These are phyloP conservation scores for Tragelaphus strepsiceros DNA, from an alignment of 2,113 vertebrate genomes.

Conservation along the genomic window DNA sequence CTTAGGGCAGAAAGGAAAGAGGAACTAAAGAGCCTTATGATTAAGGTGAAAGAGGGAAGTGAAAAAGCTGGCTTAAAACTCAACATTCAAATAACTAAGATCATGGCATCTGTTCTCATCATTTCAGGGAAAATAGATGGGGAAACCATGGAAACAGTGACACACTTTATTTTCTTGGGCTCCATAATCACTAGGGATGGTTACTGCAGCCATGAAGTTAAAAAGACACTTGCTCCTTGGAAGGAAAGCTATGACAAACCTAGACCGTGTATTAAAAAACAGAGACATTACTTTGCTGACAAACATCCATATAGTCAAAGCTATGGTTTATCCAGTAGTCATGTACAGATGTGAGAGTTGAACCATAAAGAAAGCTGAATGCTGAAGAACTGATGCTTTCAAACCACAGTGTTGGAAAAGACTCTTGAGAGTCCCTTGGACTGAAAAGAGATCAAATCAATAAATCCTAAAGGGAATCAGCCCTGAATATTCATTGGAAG, in stretches of 20 bases:
- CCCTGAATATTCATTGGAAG: background rate
- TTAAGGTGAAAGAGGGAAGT: background rate
- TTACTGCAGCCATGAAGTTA: background rate
- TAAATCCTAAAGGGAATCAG: background rate
- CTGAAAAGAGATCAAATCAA: background rate
- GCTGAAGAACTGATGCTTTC: background rate
- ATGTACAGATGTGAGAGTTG: background rate
- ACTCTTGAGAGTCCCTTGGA: background rate
- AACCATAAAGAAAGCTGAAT: background rate
- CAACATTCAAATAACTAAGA: background rate
- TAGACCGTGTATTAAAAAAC: background rate
- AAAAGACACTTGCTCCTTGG: background rate
- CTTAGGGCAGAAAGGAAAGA: background rate
- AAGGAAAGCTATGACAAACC: background rate
- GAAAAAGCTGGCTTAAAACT: background rate
- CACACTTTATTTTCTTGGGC: background rate
- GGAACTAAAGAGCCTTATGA: background rate
- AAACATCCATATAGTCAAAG: background rate
- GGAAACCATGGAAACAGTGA: background rate
- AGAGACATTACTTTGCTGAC: background rate
- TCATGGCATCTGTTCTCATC: background rate
- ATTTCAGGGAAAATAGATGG: background rate
- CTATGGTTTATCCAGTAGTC: background rate
- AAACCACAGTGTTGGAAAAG: background rate
- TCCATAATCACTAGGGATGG: background rate